A percentile compares a stretch with the other conserved stretches of the same genome.
Evolutionary conservation across 2,113 vertebrate species (phyloP).

Genomic region (Halichoerus grypus): DNA sequence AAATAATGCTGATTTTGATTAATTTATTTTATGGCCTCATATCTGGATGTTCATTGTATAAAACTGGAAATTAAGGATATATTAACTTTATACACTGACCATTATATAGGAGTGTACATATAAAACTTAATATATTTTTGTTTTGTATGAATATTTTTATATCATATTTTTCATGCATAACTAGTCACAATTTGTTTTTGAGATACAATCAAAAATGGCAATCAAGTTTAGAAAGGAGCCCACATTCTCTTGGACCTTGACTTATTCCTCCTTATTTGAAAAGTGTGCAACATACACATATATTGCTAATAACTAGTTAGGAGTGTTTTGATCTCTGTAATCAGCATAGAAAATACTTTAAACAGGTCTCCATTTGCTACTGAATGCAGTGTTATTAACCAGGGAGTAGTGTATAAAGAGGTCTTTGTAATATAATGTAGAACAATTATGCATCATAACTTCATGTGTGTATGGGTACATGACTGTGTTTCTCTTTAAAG

Average conservation of each 20-base stretch:
- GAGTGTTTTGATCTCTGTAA: neutral
- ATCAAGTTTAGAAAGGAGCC: neutral
- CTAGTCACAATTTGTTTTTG: neutral
- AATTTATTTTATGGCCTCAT: neutral
- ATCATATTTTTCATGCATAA: neutral
- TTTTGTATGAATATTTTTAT: neutral
- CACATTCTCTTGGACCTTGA: neutral
- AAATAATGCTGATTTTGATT: neutral
- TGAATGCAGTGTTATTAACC: neutral
- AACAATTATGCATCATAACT: neutral
- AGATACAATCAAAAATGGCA: neutral
- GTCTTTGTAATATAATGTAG: neutral
- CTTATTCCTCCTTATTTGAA: neutral
- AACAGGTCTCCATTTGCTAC: neutral
- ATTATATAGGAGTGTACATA: neutral
- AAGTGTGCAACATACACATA: neutral
- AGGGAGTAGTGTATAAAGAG: neutral
- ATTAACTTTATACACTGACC: neutral
- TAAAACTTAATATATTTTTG: neutral
- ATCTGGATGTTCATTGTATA: neutral
- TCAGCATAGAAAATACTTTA: neutral
- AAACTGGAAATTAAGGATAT: neutral
- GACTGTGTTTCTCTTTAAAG: neutral
- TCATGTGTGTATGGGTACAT: accelerated
- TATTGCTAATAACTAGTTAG: neutral